Evolutionary conservation across 2,797 vertebrate genomes (phyloP), one percentile per base, ranked within the genome.

Genomic region (Lepus oiostolus): DNA sequence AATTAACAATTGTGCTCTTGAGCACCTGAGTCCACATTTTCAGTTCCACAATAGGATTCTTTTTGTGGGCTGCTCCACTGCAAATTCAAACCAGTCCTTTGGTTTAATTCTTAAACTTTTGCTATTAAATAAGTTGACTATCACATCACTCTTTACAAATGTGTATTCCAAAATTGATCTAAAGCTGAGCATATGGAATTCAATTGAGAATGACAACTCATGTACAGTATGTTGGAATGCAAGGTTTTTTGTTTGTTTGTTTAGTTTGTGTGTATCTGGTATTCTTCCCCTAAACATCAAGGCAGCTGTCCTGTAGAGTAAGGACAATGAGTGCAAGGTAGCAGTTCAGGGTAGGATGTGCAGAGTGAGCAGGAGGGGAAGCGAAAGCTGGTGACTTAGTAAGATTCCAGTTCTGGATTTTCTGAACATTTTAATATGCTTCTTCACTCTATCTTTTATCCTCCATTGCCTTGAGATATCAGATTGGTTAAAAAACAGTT

Each of bases 401-500:
- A 98, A 98, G 97, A 98, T 98, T 98, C 98, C 94, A 95, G 97
- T 97, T 97, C 94, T 96, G 97, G 96, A 97, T 98, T 98, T 97
- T 88, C 94, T 97, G 97, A 98, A 98, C 97, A 97, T 97, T 98
- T 97, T 98, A 98, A 98, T 98, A 97, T 0, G 89, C 95, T 97
- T 97, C 94, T 96, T 96, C 0, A n/a, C 96, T 95, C 19, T 93
- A 94, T 97, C 97, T 97, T 98, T 97, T 97, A 95, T 98, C 97
- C 95, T 58, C 92, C 93, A 65, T 96, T 96, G 89, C 94, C 90
- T 95, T 94, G 96, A 97, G 98, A 97, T 98, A 97, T 97, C 95
- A 94, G 94, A 97, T 97, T 95, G 75, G 92, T 97, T 96, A 96
- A 83, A 93, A 96, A 97, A 94, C 80, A 88, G 54, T 92, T 70